phyloP scores from a whole-genome alignment of 1,140 invertebrate species.

The Bombus difficillimus region DNA sequence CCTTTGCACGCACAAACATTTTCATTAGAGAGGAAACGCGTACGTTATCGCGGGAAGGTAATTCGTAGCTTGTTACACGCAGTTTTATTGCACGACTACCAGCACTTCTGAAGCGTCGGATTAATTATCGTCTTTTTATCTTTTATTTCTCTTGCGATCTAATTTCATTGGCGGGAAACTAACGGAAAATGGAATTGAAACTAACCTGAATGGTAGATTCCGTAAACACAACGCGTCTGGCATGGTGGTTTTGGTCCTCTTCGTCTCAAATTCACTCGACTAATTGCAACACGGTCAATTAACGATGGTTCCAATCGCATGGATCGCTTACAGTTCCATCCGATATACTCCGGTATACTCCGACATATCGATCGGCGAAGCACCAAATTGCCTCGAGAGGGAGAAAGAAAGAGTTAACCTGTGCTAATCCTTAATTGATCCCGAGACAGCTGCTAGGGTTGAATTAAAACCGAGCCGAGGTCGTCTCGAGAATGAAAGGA shows the following conservation, averaged over 20 bases:
- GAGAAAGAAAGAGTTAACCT: slow-evolving; percentile 20
- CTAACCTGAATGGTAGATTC: too few relatives aligned
- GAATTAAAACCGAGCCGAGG: slow-evolving; percentile 37
- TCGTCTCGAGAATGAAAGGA: slow-evolving; percentile 20
- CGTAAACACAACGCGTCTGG: slow-evolving; percentile 18
- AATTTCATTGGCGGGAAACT: background rate
- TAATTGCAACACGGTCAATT: slow-evolving; percentile 37
- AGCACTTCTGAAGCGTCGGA: background rate
- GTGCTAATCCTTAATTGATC: slow-evolving; percentile 31
- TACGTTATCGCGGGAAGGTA: background rate
- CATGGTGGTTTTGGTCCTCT: slow-evolving; percentile 55
- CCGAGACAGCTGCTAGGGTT: slow-evolving; percentile 37
- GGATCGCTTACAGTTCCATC: slow-evolving; percentile 28
- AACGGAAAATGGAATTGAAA: background rate
- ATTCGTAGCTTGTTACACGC: background rate
- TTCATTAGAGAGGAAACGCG: background rate
- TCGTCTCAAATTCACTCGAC: slow-evolving; percentile 36
- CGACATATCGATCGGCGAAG: slow-evolving; percentile 27
- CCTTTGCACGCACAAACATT: background rate
- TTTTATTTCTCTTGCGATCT: background rate
- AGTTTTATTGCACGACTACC: background rate
- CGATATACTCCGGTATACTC: slow-evolving; percentile 8
- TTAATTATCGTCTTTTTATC: background rate
- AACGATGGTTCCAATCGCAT: slow-evolving; percentile 27
- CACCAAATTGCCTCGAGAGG: background rate